A percentile compares a stretch with the other conserved stretches of the same genome.
Conservation (phyloP, 2,797 vertebrate species). For the Danionella dracula region DNA sequence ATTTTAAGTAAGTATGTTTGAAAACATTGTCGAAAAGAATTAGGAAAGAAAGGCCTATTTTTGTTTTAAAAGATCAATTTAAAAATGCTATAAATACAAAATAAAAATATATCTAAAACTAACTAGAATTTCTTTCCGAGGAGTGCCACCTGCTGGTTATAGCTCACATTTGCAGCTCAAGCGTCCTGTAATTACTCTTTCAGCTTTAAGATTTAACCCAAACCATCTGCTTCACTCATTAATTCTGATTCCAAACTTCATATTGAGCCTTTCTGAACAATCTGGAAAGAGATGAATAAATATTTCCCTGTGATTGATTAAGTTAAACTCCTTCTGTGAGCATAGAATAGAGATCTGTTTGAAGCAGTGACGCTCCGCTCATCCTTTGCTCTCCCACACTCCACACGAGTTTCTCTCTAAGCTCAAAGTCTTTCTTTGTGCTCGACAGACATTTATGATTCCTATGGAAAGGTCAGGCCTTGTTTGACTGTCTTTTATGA, state of each 20-base stretch:
- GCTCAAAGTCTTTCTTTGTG: slow-evolving; percentile 41
- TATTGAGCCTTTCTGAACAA: neutral
- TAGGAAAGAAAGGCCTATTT: no score
- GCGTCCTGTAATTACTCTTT: neutral
- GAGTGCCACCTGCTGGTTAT: slow-evolving; percentile 59
- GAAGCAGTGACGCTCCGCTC: neutral
- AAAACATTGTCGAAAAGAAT: no score
- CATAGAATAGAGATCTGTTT: slow-evolving; percentile 22
- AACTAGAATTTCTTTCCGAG: slow-evolving; percentile 44
- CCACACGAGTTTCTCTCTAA: slow-evolving; percentile 23
- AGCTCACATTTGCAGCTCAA: neutral
- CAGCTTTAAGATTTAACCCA: neutral
- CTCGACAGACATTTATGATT: slow-evolving; percentile 50
- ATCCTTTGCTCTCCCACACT: no score
- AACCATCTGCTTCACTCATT: neutral
- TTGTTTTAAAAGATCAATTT: no score
- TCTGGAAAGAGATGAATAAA: slow-evolving; percentile 12
- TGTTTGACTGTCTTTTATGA: slow-evolving; percentile 55
- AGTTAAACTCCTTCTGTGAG: slow-evolving; percentile 25
- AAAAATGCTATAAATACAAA: no score
- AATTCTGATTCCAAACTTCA: neutral
- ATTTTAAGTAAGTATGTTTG: no score
- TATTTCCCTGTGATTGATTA: slow-evolving; percentile 32
- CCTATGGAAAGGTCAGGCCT: slow-evolving; percentile 49
- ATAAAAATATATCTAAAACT: neutral